Percentiles rank a stretch among this genome's conserved stretches.
These are phyloP conservation scores for Pelecanoides urinatrix DNA, from an alignment of 2,113 vertebrate species.

Conservation along the genomic window DNA sequence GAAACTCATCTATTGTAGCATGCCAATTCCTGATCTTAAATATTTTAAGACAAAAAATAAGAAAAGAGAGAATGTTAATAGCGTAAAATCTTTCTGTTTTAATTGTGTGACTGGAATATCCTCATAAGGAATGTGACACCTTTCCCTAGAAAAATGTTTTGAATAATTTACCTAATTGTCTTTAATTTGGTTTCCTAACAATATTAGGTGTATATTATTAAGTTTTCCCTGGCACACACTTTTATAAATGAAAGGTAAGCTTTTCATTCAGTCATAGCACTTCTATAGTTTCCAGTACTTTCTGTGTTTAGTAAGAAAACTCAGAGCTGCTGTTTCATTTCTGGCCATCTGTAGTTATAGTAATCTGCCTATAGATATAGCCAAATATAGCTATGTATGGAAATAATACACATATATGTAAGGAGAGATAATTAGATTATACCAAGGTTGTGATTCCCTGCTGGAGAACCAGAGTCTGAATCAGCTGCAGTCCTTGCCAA, in stretches of 20 bases:
- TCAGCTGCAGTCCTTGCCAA: not conserved
- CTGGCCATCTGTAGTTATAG: not conserved
- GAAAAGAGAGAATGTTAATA: not conserved
- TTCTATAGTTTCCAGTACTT: not conserved
- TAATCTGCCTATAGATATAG: not conserved
- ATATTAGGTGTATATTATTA: not conserved
- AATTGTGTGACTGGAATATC: not conserved
- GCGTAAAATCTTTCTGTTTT: not conserved
- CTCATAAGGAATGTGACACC: not conserved
- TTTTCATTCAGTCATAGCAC: not conserved
- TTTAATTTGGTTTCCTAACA: not conserved
- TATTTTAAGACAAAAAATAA: not conserved
- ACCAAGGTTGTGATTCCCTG: not conserved
- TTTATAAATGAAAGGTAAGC: conserved; percentile 1
- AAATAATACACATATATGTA: not conserved
- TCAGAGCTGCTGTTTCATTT: not conserved
- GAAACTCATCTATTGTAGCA: not conserved
- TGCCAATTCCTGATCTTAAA: not conserved
- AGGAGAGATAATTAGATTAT: conserved; percentile 21
- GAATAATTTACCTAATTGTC: not conserved
- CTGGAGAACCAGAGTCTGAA: not conserved
- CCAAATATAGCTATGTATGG: not conserved
- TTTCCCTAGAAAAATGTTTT: not conserved
- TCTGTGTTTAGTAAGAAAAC: not conserved
- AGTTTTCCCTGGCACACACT: not conserved